Conservation (phyloP, 2,797 vertebrate species). For the Pipistrellus pygmaeus region DNA sequence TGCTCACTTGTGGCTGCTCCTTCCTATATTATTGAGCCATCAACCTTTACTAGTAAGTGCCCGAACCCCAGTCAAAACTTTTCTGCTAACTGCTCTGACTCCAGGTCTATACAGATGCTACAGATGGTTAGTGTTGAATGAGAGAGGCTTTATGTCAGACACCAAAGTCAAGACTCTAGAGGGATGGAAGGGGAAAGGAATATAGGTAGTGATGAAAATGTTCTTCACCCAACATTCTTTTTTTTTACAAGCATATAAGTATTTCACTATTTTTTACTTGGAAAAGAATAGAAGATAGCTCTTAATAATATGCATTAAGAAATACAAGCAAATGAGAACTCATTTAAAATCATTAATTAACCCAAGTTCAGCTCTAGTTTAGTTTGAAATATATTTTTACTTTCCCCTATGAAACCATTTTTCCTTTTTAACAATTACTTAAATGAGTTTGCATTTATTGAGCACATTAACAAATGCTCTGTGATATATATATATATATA, state of each 20-base stretch:
- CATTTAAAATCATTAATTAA: background rate
- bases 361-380: background rate
- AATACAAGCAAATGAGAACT: background rate
- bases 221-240: background rate
- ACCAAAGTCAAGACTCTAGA: background rate
- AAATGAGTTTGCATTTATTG: background rate
- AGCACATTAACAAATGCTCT: background rate
- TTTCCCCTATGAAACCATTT: background rate
- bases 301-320: background rate
- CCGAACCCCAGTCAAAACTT: background rate
- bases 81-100: background rate
- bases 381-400: background rate
- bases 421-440: conserved; percentile 36
- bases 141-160: background rate
- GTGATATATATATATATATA: background rate
- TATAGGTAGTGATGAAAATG: background rate
- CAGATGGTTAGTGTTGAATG: background rate
- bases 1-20: background rate
- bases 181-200: background rate
- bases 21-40: background rate
- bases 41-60: background rate
- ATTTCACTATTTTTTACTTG: background rate
- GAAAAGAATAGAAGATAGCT: background rate
- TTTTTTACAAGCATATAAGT: background rate
- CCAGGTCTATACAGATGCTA: background rate